Conservation (phyloP, 1,140 invertebrate genomes). For the Drosophila kurseongensis region DNA sequence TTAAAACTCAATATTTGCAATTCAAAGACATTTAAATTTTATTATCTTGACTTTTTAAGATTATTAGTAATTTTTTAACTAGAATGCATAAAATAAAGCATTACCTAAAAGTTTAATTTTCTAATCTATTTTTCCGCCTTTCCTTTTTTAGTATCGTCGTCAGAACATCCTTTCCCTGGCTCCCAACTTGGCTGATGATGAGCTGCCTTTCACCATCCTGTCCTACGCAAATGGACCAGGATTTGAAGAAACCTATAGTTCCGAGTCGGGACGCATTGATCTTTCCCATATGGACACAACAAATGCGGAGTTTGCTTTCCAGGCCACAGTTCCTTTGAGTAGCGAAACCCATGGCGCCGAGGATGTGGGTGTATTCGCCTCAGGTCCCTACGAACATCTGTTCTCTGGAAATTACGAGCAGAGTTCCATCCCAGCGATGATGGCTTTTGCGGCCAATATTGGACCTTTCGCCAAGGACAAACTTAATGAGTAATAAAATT, state of each 20-base stretch:
- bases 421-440: constrained; percentile 87
- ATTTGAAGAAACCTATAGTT: constrained; percentile 75
- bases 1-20: too few species aligned
- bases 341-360: constrained; percentile 89
- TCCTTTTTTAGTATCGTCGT: constrained; percentile 84
- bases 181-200: constrained; percentile 80
- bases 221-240: constrained; percentile 90
- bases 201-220: constrained; percentile 89
- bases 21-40: too few species aligned
- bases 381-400: constrained; percentile 87
- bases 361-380: constrained; percentile 88
- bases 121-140: not conserved
- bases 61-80: too few species aligned
- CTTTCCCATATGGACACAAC: constrained; percentile 50
- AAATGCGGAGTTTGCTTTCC: constrained; percentile 78
- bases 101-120: not conserved
- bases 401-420: constrained; percentile 88
- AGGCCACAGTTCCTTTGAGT: constrained; percentile 85
- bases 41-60: too few species aligned
- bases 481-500: constrained; percentile 30
- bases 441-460: constrained; percentile 87
- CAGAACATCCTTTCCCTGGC: constrained; percentile 87
- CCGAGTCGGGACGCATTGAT: constrained; percentile 47
- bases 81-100: too few species aligned
- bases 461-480: constrained; percentile 73